Conservation (phyloP, 2,888 invertebrate genomes). For the Toxonevra muliebris region DNA sequence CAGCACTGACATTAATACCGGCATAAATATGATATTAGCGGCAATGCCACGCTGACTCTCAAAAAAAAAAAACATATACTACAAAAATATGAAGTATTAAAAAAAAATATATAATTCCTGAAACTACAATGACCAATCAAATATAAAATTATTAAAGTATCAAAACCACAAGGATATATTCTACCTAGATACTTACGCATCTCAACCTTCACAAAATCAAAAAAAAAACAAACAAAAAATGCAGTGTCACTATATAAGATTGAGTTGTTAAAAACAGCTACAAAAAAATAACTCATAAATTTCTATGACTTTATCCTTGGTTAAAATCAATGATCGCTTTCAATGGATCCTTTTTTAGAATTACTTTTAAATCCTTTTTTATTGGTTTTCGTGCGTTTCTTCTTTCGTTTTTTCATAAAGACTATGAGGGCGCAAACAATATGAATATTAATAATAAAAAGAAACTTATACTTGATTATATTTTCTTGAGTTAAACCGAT, state of each 20-base stretch:
- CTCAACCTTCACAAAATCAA: conserved; percentile 4
- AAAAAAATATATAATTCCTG: conserved; percentile 40
- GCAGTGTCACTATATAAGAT: conserved; percentile 48
- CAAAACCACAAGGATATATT: conserved; percentile 9
- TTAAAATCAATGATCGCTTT: conserved; percentile 44
- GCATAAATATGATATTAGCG: conserved; percentile 42
- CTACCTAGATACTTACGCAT: neutral
- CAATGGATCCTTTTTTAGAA: no score
- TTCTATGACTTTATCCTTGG: conserved; percentile 55
- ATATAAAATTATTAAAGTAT: conserved; percentile 54
- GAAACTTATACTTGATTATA: neutral
- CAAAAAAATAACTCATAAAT: conserved; percentile 52
- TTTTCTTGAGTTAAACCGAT: neutral
- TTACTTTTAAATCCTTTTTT: conserved; percentile 30
- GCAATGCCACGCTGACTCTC: conserved; percentile 38
- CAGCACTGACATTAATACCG: conserved; percentile 40
- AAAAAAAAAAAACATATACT: neutral
- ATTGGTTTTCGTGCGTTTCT: neutral
- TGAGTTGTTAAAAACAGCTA: conserved; percentile 10
- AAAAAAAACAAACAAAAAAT: conserved; percentile 39
- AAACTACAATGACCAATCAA: conserved; percentile 55
- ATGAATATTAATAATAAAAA: neutral
- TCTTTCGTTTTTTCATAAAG: neutral
- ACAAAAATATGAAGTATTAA: conserved; percentile 10
- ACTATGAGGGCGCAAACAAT: conserved; percentile 5